These are phyloP conservation scores for Linnaemya vulpina DNA, from an alignment of 2,888 invertebrate species.

Conservation along the genomic window DNA sequence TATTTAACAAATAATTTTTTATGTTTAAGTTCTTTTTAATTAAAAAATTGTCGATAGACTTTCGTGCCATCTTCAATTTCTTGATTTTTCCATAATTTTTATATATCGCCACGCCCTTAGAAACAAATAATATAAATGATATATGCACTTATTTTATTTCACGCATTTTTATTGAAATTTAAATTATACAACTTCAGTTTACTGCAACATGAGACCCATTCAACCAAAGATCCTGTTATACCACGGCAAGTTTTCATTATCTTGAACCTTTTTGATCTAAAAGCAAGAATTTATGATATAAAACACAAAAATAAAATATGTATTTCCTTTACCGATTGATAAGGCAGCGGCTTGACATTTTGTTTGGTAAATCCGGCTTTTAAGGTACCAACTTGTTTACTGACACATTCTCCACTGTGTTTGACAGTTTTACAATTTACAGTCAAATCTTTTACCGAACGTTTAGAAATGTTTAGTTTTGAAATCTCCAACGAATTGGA, in stretches of 20 bases:
- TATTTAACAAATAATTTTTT: too few relatives aligned
- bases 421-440: slow-evolving; percentile 1
- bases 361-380: neutral
- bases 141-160: too few relatives aligned
- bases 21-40: too few relatives aligned
- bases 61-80: too few relatives aligned
- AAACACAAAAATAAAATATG: too few relatives aligned
- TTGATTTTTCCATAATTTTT: too few relatives aligned
- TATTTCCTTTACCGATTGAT: slow-evolving; percentile 10
- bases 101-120: too few relatives aligned
- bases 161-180: too few relatives aligned
- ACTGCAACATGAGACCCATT: neutral
- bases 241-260: neutral
- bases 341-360: slow-evolving; percentile 7
- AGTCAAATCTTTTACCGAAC: slow-evolving; percentile 17
- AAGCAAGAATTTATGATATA: neutral
- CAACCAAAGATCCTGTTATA: neutral
- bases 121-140: too few relatives aligned
- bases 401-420: neutral
- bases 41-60: too few relatives aligned
- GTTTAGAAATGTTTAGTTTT: slow-evolving; percentile 3
- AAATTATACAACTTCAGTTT: too few relatives aligned
- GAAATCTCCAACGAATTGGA: neutral
- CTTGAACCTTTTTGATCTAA: neutral
- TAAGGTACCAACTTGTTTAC: neutral